These are phyloP conservation scores for Apteryx owenii DNA, from an alignment of 2,113 vertebrate species.

Conservation along the genomic window DNA sequence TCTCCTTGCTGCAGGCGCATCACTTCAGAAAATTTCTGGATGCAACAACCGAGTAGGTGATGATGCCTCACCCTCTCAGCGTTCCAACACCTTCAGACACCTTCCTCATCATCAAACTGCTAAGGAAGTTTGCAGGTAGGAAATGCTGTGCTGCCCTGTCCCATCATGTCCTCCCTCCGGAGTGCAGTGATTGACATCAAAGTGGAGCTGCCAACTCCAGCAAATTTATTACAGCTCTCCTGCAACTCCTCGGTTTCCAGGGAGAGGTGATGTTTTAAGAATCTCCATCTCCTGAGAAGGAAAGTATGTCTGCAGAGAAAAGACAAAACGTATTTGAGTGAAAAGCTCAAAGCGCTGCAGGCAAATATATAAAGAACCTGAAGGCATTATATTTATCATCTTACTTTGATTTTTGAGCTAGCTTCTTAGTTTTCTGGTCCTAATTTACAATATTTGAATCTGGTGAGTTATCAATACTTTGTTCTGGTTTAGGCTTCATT, in stretches of 20 bases:
- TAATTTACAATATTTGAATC: neutral
- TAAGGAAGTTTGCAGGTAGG: neutral
- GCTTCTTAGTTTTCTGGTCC: neutral
- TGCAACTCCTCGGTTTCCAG: rapidly evolving
- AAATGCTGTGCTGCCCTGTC: neutral
- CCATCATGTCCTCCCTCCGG: neutral
- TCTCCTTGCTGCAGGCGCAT: neutral
- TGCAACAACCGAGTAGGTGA: rapidly evolving
- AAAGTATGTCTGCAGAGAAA: neutral
- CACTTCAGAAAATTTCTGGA: neutral
- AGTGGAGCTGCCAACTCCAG: neutral
- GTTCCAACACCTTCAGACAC: neutral
- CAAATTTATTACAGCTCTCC: neutral
- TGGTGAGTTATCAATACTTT: neutral
- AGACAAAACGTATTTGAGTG: neutral
- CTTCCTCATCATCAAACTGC: neutral
- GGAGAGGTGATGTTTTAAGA: neutral
- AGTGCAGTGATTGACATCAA: rapidly evolving
- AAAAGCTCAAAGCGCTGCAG: neutral
- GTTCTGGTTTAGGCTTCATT: neutral
- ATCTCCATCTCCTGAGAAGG: neutral
- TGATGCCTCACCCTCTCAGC: neutral
- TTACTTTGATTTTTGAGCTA: neutral
- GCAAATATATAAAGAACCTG: neutral
- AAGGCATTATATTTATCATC: neutral